phyloP scores from a whole-genome alignment of 2,888 invertebrate genomes.

The Hirtodrosophila duncani region DNA sequence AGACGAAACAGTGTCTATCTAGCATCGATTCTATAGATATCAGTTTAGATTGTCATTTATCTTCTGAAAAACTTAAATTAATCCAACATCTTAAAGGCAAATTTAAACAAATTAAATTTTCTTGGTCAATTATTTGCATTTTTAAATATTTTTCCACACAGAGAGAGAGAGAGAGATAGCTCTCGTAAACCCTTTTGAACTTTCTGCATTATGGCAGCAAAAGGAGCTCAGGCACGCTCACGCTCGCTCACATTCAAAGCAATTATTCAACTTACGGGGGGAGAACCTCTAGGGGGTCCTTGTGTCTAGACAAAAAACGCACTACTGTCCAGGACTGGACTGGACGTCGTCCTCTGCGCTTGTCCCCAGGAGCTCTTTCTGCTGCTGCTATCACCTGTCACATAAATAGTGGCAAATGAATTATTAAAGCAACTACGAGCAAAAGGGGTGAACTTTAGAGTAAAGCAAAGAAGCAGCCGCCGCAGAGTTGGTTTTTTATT shows the following conservation, averaged over 20 bases:
- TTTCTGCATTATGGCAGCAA: too few relatives aligned
- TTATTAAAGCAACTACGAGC: constrained; percentile 67
- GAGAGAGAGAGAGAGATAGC: too few relatives aligned
- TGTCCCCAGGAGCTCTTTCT: constrained; percentile 27
- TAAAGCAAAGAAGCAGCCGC: constrained; percentile 20
- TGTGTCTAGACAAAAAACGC: constrained; percentile 17
- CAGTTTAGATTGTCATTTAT: too few relatives aligned
- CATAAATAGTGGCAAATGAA: constrained; percentile 68
- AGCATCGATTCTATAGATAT: too few relatives aligned
- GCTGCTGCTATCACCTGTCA: constrained; percentile 68
- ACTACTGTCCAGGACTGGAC: too few relatives aligned
- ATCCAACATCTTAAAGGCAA: too few relatives aligned
- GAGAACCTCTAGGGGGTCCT: constrained; percentile 23
- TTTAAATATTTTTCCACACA: too few relatives aligned
- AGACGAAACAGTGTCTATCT: too few relatives aligned
- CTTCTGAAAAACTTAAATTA: too few relatives aligned
- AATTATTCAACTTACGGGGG: constrained; percentile 34
- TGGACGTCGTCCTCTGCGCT: background rate
- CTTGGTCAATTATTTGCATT: too few relatives aligned
- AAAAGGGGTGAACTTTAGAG: constrained; percentile 42
- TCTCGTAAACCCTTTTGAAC: too few relatives aligned
- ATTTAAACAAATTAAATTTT: too few relatives aligned
- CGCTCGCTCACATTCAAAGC: constrained; percentile 9
- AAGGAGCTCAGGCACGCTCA: constrained; percentile 15
- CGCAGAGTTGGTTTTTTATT: constrained; percentile 31